Conservation (phyloP, 2,888 invertebrate genomes). For the Aethes cnicana region DNA sequence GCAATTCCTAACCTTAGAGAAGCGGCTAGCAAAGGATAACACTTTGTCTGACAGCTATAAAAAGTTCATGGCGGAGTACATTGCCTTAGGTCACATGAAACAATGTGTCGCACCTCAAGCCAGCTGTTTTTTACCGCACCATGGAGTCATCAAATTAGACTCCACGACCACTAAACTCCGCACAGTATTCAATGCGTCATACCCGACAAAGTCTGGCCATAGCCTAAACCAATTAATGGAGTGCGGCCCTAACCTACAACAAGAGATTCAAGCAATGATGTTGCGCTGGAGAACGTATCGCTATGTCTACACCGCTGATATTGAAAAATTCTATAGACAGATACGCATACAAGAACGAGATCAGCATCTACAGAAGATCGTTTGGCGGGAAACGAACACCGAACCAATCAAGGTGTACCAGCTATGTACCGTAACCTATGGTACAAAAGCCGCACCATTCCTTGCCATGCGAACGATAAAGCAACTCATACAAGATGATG, state of each 20-base stretch:
- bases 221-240: constrained; percentile 1
- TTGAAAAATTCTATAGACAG: constrained; percentile 3
- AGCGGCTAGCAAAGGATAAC: not conserved
- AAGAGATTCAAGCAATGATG: not conserved
- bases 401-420: not conserved
- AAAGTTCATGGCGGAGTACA: not conserved
- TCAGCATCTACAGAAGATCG: constrained; percentile 5
- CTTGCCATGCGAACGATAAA: constrained; percentile 4
- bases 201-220: not conserved
- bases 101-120: not conserved
- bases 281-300: not conserved
- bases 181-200: not conserved
- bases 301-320: not conserved
- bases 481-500: constrained; percentile 1
- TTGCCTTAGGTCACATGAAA: not conserved
- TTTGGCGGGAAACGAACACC: not conserved
- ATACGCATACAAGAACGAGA: constrained; percentile 1
- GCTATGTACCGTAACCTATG: constrained; percentile 7
- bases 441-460: constrained; percentile 13
- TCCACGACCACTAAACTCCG: not conserved
- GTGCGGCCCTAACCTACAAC: not conserved
- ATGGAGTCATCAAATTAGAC: not conserved
- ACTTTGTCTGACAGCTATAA: not conserved
- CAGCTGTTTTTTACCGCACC: not conserved
- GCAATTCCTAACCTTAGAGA: not conserved